These are phyloP conservation scores for Caenorhabditis imperialis DNA, from an alignment of 2,888 invertebrate genomes.

Conservation along the genomic window DNA sequence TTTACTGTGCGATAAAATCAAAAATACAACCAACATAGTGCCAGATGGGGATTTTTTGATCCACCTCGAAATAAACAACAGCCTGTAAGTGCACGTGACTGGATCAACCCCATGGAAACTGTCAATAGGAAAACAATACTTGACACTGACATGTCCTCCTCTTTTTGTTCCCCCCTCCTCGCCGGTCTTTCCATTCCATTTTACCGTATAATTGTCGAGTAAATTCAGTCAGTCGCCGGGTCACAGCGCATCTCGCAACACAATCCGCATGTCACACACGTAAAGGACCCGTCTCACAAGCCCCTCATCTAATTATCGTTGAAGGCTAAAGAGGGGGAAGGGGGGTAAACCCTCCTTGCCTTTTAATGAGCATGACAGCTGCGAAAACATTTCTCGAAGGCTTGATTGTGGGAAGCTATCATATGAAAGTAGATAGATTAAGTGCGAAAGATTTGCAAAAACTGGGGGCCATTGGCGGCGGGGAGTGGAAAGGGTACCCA, in stretches of 20 bases:
- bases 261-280: no score
- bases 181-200: slow-evolving; percentile 10
- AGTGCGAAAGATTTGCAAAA: slow-evolving; percentile 17
- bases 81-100: no score
- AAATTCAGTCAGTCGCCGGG: no score
- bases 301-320: slow-evolving; percentile 51
- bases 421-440: neutral
- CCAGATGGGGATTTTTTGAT: no score
- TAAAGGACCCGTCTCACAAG: slow-evolving; percentile 30
- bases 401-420: no score
- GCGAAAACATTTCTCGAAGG: slow-evolving; percentile 51
- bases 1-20: no score
- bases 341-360: slow-evolving; percentile 20
- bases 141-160: slow-evolving; percentile 12
- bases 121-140: slow-evolving; percentile 20
- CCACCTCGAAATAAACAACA: no score
- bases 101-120: slow-evolving; percentile 5
- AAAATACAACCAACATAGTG: no score
- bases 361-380: slow-evolving; percentile 30
- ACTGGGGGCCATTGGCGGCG: slow-evolving; percentile 1
- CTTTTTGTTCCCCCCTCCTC: neutral
- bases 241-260: no score
- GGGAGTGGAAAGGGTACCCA: slow-evolving; percentile 2
- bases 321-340: no score
- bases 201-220: slow-evolving; percentile 52